These are phyloP conservation scores for Bubo blakistoni DNA, from an alignment of 2,113 vertebrate species.

Conservation along the genomic window DNA sequence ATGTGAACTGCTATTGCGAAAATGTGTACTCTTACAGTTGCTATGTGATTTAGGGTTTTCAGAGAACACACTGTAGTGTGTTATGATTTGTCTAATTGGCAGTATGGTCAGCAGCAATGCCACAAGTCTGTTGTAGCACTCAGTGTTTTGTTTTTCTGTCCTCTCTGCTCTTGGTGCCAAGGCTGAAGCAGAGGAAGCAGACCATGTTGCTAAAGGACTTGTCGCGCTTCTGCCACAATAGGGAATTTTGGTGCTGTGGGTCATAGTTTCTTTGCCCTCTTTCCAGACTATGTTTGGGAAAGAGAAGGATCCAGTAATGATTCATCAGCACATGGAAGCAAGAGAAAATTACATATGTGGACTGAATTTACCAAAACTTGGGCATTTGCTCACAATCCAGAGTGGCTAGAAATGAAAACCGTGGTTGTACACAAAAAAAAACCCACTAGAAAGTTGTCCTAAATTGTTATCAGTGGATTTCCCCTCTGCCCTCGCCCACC, in stretches of 20 bases:
- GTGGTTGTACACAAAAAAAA: background rate
- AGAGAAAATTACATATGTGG: background rate
- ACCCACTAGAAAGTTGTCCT: background rate
- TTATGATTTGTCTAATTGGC: background rate
- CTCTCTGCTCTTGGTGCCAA: background rate
- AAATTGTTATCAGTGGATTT: background rate
- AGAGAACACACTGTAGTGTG: background rate
- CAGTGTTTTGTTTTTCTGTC: background rate
- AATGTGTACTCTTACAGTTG: background rate
- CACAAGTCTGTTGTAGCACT: background rate
- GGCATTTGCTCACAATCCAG: background rate
- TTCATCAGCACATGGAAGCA: background rate
- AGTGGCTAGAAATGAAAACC: background rate
- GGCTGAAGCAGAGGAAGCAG: background rate
- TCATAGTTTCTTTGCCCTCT: background rate
- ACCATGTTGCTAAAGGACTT: background rate
- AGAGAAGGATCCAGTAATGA: background rate
- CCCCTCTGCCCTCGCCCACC: background rate
- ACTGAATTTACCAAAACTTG: background rate
- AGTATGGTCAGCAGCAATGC: background rate
- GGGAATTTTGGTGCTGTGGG: background rate
- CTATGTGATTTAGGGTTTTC: constrained; percentile 14
- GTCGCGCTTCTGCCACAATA: rapidly evolving
- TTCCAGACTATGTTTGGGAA: constrained; percentile 13
- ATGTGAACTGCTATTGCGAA: background rate